Conservation (phyloP, 64 coral and sea anemone species). For the Porites australiensis region DNA sequence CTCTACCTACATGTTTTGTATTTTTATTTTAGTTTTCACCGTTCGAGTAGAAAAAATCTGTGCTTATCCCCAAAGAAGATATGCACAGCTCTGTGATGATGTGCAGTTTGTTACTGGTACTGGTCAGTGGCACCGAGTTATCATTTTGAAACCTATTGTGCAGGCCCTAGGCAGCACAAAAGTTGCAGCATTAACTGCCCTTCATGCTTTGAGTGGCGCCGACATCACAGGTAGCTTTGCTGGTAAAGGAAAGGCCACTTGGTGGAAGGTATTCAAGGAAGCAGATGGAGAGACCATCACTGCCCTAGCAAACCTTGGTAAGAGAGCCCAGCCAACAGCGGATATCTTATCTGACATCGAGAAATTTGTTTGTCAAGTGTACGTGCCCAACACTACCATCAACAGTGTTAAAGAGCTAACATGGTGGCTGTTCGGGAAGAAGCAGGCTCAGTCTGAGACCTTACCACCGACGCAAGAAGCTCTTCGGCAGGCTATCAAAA, state of each 20-base stretch:
- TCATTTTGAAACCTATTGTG: constrained; percentile 3
- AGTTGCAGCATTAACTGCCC: constrained; percentile 12
- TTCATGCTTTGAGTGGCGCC: constrained; percentile 40
- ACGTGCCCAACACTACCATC: background rate
- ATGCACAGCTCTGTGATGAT: constrained; percentile 37
- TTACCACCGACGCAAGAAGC: constrained; percentile 47
- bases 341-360: background rate
- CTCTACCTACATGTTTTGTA: background rate
- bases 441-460: constrained; percentile 52
- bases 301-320: constrained; percentile 31
- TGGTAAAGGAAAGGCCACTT: constrained; percentile 36
- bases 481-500: constrained; percentile 21
- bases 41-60: background rate
- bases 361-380: constrained; percentile 46
- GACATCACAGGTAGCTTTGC: constrained; percentile 45
- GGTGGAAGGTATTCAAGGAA: constrained; percentile 42
- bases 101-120: constrained; percentile 29
- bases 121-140: background rate
- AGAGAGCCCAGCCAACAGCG: constrained; percentile 3
- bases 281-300: constrained; percentile 21
- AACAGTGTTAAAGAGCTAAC: constrained; percentile 20
- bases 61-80: background rate
- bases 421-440: constrained; percentile 52
- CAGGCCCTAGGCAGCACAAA: constrained; percentile 43
- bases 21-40: constrained; percentile 3